These are phyloP conservation scores for Mythimna ferrago DNA, from an alignment of 2,888 invertebrate genomes.

Conservation along the genomic window DNA sequence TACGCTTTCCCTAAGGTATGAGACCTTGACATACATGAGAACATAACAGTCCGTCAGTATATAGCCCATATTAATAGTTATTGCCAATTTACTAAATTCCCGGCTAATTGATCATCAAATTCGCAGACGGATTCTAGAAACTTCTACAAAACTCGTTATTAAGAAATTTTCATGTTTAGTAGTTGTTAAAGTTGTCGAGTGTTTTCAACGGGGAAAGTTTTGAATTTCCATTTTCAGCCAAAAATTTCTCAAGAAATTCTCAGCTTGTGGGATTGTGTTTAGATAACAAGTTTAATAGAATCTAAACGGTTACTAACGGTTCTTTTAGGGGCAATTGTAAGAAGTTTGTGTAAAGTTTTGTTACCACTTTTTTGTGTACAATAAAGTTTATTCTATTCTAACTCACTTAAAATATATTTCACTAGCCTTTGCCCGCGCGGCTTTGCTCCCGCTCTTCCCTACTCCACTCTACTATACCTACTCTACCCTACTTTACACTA, in stretches of 20 bases:
- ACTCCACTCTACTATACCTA: too few relatives aligned
- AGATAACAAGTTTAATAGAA: too few relatives aligned
- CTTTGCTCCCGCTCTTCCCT: too few relatives aligned
- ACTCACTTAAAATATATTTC: too few relatives aligned
- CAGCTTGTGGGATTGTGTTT: neutral
- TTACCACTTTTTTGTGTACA: too few relatives aligned
- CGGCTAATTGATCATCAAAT: constrained; percentile 3
- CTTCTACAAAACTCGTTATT: neutral
- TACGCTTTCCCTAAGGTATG: constrained; percentile 2
- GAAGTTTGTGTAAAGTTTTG: too few relatives aligned
- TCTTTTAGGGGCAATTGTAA: too few relatives aligned
- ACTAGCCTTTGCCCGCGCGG: too few relatives aligned
- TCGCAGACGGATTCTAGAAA: neutral
- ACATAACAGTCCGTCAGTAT: neutral
- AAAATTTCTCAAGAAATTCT: neutral
- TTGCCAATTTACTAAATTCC: constrained; percentile 3
- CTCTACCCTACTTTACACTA: too few relatives aligned
- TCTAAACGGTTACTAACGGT: too few relatives aligned
- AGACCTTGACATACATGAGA: constrained; percentile 7
- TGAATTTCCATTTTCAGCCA: neutral
- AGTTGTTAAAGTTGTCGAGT: neutral
- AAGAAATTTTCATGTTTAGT: neutral
- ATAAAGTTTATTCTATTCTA: too few relatives aligned
- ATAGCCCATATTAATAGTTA: neutral
- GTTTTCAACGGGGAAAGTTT: neutral